Evolutionary conservation across 2,797 vertebrate species (phyloP).

Genomic region (Rhinoraja longicauda): DNA sequence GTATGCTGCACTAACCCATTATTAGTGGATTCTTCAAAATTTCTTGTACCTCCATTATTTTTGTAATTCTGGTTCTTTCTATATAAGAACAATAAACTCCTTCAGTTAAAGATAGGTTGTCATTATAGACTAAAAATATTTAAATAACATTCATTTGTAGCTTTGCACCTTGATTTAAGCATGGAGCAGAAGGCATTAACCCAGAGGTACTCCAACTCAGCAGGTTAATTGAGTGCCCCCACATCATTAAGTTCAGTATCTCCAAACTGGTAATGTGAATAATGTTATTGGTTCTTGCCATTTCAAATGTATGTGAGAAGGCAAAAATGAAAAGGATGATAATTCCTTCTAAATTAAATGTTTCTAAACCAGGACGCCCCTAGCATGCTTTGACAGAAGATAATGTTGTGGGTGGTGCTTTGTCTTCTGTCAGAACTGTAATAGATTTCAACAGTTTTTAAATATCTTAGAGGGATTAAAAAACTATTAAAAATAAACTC

Average conservation of each 20-base stretch:
- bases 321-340: neutral
- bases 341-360: neutral
- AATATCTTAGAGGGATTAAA: too few relatives aligned
- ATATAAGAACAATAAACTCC: neutral
- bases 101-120: neutral
- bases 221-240: neutral
- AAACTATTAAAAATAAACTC: too few relatives aligned
- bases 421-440: too few relatives aligned
- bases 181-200: neutral
- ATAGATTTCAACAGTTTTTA: too few relatives aligned
- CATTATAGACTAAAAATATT: neutral
- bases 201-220: neutral
- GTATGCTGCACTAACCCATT: too few relatives aligned
- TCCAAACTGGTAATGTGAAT: neutral
- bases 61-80: neutral
- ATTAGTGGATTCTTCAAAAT: neutral
- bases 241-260: neutral
- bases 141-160: neutral
- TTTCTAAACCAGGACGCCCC: too few relatives aligned
- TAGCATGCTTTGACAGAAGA: too few relatives aligned
- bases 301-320: neutral
- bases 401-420: too few relatives aligned
- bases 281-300: neutral
- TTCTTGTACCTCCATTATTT: neutral
- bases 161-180: neutral